These are phyloP conservation scores for Euplexia lucipara DNA, from an alignment of 2,888 invertebrate species.

Conservation along the genomic window DNA sequence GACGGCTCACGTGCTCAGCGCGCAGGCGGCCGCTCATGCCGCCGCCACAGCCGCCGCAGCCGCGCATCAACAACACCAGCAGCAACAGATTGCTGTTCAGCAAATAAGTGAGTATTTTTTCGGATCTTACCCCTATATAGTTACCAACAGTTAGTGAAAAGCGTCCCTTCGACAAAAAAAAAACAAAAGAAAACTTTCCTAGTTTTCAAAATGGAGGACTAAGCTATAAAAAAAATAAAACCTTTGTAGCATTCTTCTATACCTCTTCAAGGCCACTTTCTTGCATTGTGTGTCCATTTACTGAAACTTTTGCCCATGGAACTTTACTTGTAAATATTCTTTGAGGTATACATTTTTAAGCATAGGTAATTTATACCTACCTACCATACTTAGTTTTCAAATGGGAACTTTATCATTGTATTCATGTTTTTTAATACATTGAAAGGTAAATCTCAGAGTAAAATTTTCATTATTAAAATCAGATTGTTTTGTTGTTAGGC, in stretches of 20 bases:
- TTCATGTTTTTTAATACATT: too few relatives aligned
- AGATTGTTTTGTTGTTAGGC: too few relatives aligned
- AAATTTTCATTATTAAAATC: too few relatives aligned
- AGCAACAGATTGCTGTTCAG: conserved; percentile 85
- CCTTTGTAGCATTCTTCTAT: neutral
- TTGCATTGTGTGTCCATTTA: too few relatives aligned
- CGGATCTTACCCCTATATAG: neutral
- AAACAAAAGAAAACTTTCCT: conserved; percentile 38
- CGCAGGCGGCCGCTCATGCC: conserved; percentile 89
- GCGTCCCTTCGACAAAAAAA: conserved; percentile 21
- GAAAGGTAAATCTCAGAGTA: too few relatives aligned
- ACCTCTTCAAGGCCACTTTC: neutral
- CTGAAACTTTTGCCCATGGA: too few relatives aligned
- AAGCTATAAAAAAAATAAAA: neutral
- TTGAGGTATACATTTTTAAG: too few relatives aligned
- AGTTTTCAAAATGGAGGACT: neutral
- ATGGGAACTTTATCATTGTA: too few relatives aligned
- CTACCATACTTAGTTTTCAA: too few relatives aligned
- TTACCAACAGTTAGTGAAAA: neutral
- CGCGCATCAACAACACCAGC: conserved; percentile 81
- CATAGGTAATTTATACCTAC: too few relatives aligned
- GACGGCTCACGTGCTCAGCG: conserved; percentile 85
- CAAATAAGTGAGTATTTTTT: conserved; percentile 82
- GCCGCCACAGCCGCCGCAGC: conserved; percentile 85
- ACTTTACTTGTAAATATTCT: too few relatives aligned